Evolutionary conservation across 2,888 invertebrate species (phyloP).

Genomic region (Mesoligia furuncula): DNA sequence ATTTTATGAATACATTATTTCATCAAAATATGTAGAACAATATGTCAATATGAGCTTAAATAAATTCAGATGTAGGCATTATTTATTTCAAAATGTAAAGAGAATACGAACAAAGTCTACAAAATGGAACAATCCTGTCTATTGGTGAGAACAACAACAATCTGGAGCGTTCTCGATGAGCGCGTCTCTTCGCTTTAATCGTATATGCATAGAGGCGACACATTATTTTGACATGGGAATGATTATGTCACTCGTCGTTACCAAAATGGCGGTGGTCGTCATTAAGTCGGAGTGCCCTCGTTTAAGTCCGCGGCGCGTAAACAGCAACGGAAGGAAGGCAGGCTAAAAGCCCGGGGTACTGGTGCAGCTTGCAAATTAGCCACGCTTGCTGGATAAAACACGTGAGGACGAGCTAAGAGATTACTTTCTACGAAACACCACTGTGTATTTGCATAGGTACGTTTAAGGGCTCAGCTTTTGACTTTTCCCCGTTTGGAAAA

Average conservation of each 20-base stretch:
- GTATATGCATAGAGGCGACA: conserved; percentile 50
- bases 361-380: conserved; percentile 86
- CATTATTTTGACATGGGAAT: conserved; percentile 62
- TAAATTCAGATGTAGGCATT: conserved; percentile 18
- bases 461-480: conserved; percentile 60
- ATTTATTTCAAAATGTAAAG: conserved; percentile 2
- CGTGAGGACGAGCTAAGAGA: conserved; percentile 82
- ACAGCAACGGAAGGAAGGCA: conserved; percentile 85
- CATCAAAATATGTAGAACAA: conserved; percentile 51
- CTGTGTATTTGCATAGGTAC: conserved; percentile 72
- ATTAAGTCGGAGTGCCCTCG: conserved; percentile 87
- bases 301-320: conserved; percentile 84
- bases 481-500: conserved; percentile 56
- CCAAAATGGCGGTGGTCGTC: conserved; percentile 84
- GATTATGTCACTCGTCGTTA: conserved; percentile 78
- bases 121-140: conserved; percentile 5
- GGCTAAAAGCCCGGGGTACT: conserved; percentile 83
- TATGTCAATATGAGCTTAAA: conserved; percentile 26
- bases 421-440: conserved; percentile 79
- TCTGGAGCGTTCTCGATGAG: conserved; percentile 8
- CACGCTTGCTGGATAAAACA: conserved; percentile 82
- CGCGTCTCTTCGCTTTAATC: conserved; percentile 36
- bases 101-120: background rate
- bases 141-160: background rate
- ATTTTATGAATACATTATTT: conserved; percentile 79